A percentile compares a stretch with the other conserved stretches of the same genome.
Conservation (phyloP, 2,797 vertebrate species). For the Tangara arthus region DNA sequence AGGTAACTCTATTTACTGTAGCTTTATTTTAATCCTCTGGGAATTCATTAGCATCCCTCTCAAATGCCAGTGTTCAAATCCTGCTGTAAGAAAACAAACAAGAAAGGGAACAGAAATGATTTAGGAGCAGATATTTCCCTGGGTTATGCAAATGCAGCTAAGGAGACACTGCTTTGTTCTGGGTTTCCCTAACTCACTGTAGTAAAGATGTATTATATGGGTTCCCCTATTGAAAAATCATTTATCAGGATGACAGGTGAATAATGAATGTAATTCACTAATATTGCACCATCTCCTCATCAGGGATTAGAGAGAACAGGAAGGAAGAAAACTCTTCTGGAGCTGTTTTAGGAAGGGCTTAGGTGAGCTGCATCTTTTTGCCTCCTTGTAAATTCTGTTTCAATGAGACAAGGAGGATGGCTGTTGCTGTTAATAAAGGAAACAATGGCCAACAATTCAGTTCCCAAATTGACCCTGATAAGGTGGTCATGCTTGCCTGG, state of each 20-base stretch:
- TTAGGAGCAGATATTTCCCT: not conserved
- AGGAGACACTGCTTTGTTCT: not conserved
- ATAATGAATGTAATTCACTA: not conserved
- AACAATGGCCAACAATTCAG: not conserved
- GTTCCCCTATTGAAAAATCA: not conserved
- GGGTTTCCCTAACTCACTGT: not conserved
- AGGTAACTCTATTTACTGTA: not conserved
- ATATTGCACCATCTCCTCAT: not conserved
- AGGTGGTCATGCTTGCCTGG: not conserved
- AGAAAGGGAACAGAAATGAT: not conserved
- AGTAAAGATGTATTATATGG: not conserved
- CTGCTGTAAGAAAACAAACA: not conserved
- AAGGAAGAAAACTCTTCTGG: not conserved
- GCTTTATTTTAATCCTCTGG: constrained; percentile 22
- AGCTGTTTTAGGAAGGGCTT: not conserved
- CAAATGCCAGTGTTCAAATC: not conserved
- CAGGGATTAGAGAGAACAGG: not conserved
- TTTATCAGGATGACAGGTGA: not conserved
- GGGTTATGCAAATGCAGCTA: not conserved
- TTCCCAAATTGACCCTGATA: not conserved
- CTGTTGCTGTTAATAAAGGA: not conserved
- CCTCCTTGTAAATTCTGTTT: not conserved
- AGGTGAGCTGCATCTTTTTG: not conserved
- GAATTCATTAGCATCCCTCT: constrained; percentile 28
- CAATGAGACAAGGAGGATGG: not conserved